Evolutionary conservation across 2,113 vertebrate genomes (phyloP), one percentile per base, ranked within the genome.

Genomic region (Gobius niger): DNA sequence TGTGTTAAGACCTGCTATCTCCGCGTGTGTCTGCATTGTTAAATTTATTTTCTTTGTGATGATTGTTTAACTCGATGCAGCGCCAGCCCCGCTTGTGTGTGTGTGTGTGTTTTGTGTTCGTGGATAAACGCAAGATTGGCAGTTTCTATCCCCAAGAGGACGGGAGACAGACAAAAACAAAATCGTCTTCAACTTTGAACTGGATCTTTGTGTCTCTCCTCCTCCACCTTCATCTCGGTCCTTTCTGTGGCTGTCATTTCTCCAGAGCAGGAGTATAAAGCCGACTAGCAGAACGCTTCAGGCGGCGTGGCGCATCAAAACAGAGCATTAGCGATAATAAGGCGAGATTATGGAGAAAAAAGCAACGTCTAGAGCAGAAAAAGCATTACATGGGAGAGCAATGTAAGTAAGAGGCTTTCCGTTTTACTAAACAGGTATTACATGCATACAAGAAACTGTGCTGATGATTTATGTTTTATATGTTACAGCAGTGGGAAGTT

Each of bases 271-370:
- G 70, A 76, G 15, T 66, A 54, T 24, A 42, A 62, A 69, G 72
- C 70, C 47, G 73, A 73, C 52, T 65, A 44, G 63, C 50, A 63
- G 61, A 83, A 64, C 68, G 63, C 76, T 75, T 59, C 42, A 70
- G 64, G 71, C 73, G 74, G 18, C 2, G 9, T 56, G 47, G 44
- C 50, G 66, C 73, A 51, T 85, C 71, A 79, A 70, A 82, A 42
- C 57, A 70, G 44, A 64, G 73, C 47, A 87, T 85, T 78, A 75
- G 72, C 63, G 59, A 72, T 76, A 83, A 84, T 87, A 75, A 77
- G 52, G 75, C 64, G 44, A 4, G 57, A 76, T 78, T 57, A 81
- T 54, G 1, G 15, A 53, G 67, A 75, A 72, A 72, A 60, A 85
- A 75, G 59, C 0, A 52, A 64, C 50, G 60, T 63, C 63, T 65